Evolutionary conservation across 2,888 invertebrate species (phyloP), one percentile per base, ranked within the genome.

Genomic region (Cephus rjabovi): DNA sequence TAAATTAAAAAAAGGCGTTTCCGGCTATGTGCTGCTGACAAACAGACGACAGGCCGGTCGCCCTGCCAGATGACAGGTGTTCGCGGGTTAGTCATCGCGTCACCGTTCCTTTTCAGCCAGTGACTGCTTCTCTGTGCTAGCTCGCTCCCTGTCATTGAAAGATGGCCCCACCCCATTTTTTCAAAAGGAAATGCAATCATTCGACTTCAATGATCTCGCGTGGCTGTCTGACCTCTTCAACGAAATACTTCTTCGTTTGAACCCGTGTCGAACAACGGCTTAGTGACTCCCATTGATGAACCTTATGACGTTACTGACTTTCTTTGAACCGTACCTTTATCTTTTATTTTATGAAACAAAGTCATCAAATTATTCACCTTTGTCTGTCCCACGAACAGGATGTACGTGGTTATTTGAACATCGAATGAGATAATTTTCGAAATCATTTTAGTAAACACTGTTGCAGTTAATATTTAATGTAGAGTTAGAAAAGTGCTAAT

Each of bases 21-120:
- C 76, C 71, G 40, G 33, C 77, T 73, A 71, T 70, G 73, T 74
- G 34, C 69, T 74, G 34, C 76, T 33, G 74, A 74, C 56, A 73
- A 68, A 74, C 69, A 56, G 23, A 35, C 76, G 35, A 75, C 75
- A 73, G n/a, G 37, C 77, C 79, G 75, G 74, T 74, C 76, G 56
- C 78, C 79, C 75, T 76, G 70, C 77, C 78, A 79, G 79, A 76
- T 84, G 85, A 85, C 84, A 84, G 83, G 84, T 84, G 85, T 85
- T 83, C 80, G 80, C 77, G 80, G 77, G 75, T 37, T 34, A 69
- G n/a, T 34, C 56, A 56, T 75, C 79, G 76, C 73, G 77, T 75
- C 78, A 78, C 75, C 75, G 73, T 33, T 31, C 71, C 75, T 68
- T 78, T 78, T 78, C 69, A 78, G 76, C 78, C 73, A 76, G 34